phyloP scores from a whole-genome alignment of 2,797 vertebrate genomes.

The Ctenochaetus hawaiiensis region DNA sequence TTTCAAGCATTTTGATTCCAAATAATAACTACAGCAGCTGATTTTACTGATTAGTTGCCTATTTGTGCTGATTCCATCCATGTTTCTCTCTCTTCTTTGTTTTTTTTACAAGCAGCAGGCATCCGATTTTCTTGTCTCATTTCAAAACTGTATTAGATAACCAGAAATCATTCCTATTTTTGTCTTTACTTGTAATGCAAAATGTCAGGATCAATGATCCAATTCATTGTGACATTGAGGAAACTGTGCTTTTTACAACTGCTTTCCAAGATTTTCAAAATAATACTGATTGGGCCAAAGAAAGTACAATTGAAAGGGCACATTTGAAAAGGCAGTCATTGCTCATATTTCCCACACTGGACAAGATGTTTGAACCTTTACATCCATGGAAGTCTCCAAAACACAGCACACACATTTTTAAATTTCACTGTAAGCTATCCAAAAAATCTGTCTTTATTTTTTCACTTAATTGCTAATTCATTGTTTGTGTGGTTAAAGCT shows the following conservation, averaged over 20 bases:
- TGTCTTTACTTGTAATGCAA: neutral
- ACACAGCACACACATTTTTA: neutral
- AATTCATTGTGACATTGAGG: slow-evolving; percentile 25
- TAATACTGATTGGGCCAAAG: slow-evolving; percentile 46
- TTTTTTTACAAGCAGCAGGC: slow-evolving; percentile 13
- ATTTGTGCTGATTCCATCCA: slow-evolving; percentile 5
- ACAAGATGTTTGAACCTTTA: neutral
- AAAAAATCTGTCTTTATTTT: neutral
- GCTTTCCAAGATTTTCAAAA: slow-evolving; percentile 35
- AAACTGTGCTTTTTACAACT: slow-evolving; percentile 15
- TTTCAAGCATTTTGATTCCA: neutral
- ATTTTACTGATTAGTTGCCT: slow-evolving; percentile 1
- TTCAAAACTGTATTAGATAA: slow-evolving; percentile 1
- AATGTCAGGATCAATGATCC: slow-evolving; percentile 19
- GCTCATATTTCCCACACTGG: slow-evolving; percentile 27
- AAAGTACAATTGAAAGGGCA: slow-evolving; percentile 4
- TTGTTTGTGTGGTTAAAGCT: neutral
- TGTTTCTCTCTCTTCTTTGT: neutral
- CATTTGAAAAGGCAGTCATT: neutral
- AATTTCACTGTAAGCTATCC: no score
- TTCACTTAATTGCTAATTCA: neutral
- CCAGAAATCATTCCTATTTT: neutral
- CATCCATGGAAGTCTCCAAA: neutral
- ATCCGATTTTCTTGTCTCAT: slow-evolving; percentile 2
- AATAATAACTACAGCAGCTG: neutral